phyloP scores from a whole-genome alignment of 2,888 invertebrate species.

The Branchellion lobata region DNA sequence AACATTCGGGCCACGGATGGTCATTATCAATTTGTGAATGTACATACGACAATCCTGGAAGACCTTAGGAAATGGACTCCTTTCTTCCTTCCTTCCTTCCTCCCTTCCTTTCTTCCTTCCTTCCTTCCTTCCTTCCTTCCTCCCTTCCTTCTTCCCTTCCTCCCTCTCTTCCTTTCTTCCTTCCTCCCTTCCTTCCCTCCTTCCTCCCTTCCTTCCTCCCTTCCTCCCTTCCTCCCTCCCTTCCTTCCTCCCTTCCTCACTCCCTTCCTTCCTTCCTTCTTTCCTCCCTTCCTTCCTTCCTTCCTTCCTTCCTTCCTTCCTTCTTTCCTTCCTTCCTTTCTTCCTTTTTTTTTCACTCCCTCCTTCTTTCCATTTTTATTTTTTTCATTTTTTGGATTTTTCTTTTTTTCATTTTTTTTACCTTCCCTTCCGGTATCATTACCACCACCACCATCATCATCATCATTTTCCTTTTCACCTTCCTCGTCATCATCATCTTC shows the following conservation, averaged over 20 bases:
- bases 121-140: not conserved
- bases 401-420: not conserved
- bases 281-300: not conserved
- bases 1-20: too few species aligned
- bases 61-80: too few species aligned
- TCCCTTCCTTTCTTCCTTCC: not conserved
- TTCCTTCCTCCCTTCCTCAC: not conserved
- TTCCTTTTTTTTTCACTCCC: not conserved
- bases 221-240: not conserved
- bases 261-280: too few species aligned
- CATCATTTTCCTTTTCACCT: not conserved
- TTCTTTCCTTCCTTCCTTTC: not conserved
- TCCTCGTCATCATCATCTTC: too few species aligned
- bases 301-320: constrained; percentile 3
- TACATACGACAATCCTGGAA: too few species aligned
- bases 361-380: too few species aligned
- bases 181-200: not conserved
- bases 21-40: too few species aligned
- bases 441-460: not conserved
- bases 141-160: not conserved
- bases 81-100: not conserved
- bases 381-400: too few species aligned
- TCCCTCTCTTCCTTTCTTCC: not conserved
- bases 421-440: not conserved
- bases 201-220: not conserved